Evolutionary conservation across 2,113 vertebrate species (phyloP).

Genomic region (Falcunculus frontatus): DNA sequence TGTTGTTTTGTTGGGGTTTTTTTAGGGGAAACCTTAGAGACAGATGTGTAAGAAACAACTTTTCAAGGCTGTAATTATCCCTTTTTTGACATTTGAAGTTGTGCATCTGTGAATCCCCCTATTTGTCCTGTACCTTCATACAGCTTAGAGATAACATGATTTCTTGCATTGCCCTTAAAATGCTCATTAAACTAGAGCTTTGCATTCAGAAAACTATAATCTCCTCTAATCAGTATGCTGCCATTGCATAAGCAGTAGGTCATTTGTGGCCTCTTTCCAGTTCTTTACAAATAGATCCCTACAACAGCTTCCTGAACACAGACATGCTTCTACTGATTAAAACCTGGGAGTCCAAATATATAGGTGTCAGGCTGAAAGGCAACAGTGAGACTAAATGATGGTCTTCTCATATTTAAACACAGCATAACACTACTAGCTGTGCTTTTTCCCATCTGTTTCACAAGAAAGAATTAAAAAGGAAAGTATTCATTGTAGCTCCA

Average conservation of each 20-base stretch:
- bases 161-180: neutral
- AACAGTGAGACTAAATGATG: neutral
- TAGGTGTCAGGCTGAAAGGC: neutral
- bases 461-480: neutral
- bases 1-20: neutral
- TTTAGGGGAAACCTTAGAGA: neutral
- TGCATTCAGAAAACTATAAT: neutral
- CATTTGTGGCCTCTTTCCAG: neutral
- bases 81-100: neutral
- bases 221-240: neutral
- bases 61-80: neutral
- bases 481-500: neutral
- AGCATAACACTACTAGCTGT: neutral
- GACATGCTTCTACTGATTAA: neutral
- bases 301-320: neutral
- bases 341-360: neutral
- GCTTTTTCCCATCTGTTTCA: slow-evolving; percentile 25
- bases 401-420: neutral
- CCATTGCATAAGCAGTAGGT: neutral
- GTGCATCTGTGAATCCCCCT: neutral
- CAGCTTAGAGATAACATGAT: neutral
- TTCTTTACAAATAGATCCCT: neutral
- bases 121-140: neutral
- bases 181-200: neutral
- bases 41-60: neutral